Base-by-base conservation (phyloP, 1,140 invertebrate species). In the fruit fly (Drosophila melanogaster) region DNA sequence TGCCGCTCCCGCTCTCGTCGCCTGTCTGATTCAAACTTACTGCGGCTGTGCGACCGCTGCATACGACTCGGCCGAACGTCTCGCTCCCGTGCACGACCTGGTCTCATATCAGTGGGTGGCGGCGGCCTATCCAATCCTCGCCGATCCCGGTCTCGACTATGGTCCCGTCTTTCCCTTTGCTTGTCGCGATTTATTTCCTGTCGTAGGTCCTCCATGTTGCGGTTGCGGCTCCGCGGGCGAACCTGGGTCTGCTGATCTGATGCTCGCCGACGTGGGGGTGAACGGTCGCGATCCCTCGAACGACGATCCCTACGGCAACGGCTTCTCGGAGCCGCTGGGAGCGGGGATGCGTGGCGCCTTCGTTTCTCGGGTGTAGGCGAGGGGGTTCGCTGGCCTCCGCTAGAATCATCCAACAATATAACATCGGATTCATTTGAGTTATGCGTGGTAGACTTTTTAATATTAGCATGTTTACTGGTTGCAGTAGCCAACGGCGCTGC, bases 361-460 rank as follows among this genome's bases (percentile, higher is more conserved):
- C 83, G 87, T 57, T 83, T 77, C 40, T 81, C 77, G 33, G 62
- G 61, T 10, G 62, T 60, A 35, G 85, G 85, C 43, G 81, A 87
- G 22, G 90, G 90, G 38, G 90, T 89, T 24, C 79, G 79, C 30
- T 90, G 83, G 50, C 84, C 90, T 83, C 90, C 91, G 67, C 91
- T 92, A 90, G 91, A 92, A 92, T 92, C 92, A 90, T 93, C 92
- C 79, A 93, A 92, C 81, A 92, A 91, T 81, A 93, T 93, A 77
- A 93, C 81, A 83, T 92, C 92, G 66, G 89, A 66, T 81, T 91
- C 83, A 81, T 91, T 86, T 84, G 78, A 91, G 91, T 93, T 76
- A 79, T 81, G 77, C 67, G 76, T 89, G 79, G 59, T 90, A 89
- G 74, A 90, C 86, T 79, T 67, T 81, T 92, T 91, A 89, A 79